Conservation (phyloP, 2,797 vertebrate genomes). For the Rhinella marina region DNA sequence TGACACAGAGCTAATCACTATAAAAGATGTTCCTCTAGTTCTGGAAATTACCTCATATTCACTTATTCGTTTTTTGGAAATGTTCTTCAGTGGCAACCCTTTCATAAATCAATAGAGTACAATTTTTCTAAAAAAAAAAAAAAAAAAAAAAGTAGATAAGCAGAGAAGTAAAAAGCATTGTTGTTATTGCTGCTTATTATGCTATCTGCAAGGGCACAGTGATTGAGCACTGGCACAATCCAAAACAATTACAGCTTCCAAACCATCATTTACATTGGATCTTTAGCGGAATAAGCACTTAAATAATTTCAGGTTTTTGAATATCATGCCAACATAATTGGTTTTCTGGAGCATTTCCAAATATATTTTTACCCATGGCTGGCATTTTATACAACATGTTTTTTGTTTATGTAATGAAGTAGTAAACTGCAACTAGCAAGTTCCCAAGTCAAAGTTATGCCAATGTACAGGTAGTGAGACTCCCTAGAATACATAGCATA, state of each 20-base stretch:
- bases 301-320: neutral
- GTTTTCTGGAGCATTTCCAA: conserved; percentile 15
- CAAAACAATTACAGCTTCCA: conserved; percentile 23
- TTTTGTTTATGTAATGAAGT: neutral
- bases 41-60: neutral
- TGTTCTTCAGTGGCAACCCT: neutral
- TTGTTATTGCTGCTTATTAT: neutral
- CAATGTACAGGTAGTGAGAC: no score
- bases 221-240: conserved; percentile 18
- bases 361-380: neutral
- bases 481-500: no score
- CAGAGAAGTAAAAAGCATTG: neutral
- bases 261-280: neutral
- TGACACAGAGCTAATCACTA: neutral
- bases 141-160: neutral
- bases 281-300: conserved; percentile 19
- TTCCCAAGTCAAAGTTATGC: no score
- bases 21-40: neutral
- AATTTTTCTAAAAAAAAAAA: neutral
- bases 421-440: no score
- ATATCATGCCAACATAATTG: conserved; percentile 18
- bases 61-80: conserved; percentile 10
- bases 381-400: neutral
- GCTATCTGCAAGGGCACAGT: neutral
- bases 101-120: neutral